Evolutionary conservation across 2,113 vertebrate species (phyloP).

Genomic region (Bostrychus sinensis): DNA sequence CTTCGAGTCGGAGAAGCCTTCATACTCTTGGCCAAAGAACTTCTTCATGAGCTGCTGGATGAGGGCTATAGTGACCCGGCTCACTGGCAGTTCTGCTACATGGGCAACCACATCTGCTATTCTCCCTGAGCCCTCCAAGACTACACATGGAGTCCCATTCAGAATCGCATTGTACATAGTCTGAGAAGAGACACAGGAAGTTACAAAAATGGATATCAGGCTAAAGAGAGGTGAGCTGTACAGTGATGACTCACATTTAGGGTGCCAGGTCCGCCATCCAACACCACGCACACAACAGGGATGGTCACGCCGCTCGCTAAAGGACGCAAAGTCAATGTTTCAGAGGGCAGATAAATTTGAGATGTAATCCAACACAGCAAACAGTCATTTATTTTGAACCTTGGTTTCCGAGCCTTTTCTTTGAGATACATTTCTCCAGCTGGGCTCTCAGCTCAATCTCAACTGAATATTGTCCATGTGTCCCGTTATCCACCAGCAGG

Average conservation of each 20-base stretch:
- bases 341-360: constrained; percentile 12
- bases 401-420: constrained; percentile 79
- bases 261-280: constrained; percentile 94
- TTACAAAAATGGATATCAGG: not conserved
- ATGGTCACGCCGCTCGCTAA: constrained; percentile 83
- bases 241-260: constrained; percentile 84
- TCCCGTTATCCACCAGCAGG: constrained; percentile 94
- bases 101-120: constrained; percentile 92
- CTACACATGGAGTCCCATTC: constrained; percentile 88
- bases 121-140: constrained; percentile 92
- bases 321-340: constrained; percentile 23
- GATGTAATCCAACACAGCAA: not conserved
- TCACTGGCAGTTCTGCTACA: constrained; percentile 80
- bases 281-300: constrained; percentile 91
- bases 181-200: constrained; percentile 66
- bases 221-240: not conserved
- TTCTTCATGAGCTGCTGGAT: constrained; percentile 82
- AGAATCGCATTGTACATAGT: constrained; percentile 91
- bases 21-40: constrained; percentile 83
- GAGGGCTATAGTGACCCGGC: constrained; percentile 81
- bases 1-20: constrained; percentile 78
- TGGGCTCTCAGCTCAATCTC: constrained; percentile 86
- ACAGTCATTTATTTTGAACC: constrained; percentile 45
- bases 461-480: constrained; percentile 85
- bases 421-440: constrained; percentile 90